Evolutionary conservation across 1,140 invertebrate species (phyloP), one percentile per base, ranked within the genome.

Genomic region (Bombus waltoni): DNA sequence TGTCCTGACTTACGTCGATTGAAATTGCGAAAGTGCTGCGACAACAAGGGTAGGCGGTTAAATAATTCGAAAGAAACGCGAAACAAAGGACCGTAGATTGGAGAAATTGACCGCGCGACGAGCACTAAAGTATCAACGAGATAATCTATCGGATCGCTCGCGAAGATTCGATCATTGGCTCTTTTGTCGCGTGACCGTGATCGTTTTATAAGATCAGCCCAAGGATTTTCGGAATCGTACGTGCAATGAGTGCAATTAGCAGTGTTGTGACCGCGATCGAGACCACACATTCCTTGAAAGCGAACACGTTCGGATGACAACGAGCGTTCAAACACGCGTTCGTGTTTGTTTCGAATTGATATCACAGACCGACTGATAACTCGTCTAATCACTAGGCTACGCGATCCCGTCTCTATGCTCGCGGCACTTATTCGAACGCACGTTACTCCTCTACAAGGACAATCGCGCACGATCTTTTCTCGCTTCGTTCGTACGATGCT

Each of bases 361-460:
- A 88, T 87, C 88, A 65, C 75, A 32, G 78, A 76, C 35, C 86
- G 74, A 93, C 92, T 68, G 66, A 68, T 32, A 92, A 93, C 57
- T 88, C 40, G 9, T 65, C 44, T 90, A 90, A 93, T 92, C 92
- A 83, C 13, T 13, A n/a, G 44, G 44, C 76, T 71, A 59, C 65
- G 40, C 71, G 62, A 32, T 47, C 65, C 59, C 13, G 11, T 35
- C 47, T 76, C 92, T 93, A 93, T 93, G 92, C 93, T 83, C 92
- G 93, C 93, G 93, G 90, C 92, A 93, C 92, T 74, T 25, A 57
- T 70, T 88, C 71, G 76, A 66, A 8, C 1, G 10, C 28, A 38
- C 18, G n/a, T 75, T 57, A 28, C 13, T 65, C 35, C 66, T 57
- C 35, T 42, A 42, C 13, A 68, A 71, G 35, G 65, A 66, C 62